Evolutionary conservation across 2,797 vertebrate species (phyloP), one percentile per base, ranked within the genome.

Genomic region (Sebastes taczanowskii): DNA sequence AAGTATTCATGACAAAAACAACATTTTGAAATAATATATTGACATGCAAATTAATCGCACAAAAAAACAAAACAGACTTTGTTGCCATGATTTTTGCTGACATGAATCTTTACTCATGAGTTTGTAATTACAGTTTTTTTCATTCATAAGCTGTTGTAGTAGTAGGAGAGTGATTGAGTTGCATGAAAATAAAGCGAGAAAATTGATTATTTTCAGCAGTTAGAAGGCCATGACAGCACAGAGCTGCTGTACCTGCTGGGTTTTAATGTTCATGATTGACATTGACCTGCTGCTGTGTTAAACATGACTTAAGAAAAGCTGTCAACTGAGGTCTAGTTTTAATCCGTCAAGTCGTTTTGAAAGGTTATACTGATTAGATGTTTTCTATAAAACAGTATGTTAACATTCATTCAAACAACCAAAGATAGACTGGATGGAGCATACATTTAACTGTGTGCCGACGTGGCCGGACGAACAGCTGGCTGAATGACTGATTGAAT

Each of bases 401-500:
- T 16, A 3, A 23, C 11, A 6, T 53, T 55, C 4, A 72, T 3
- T 7, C 13, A 42, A 35, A 52, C 56, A 32, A 16, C 9, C 55
- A 11, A 32, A 53, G 49, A 1, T 7, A 3, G 34, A 56, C 58
- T 29, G 53, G 60, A n/a, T 14, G 56, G 14, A 66, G 42, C 27
- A 56, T 2, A 25, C 49, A 11, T 58, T 25, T 2, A 42, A 11
- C 14, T n/a, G 46, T 56, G 74, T 60, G 79, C 78, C 29, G 76
- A 38, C 1, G 56, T 49, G 55, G 4, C 20, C 23, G 74, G 75
- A 71, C 6, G 64, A 70, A 77, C 75, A 65, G 46, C 71, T 16
- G 74, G 34, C 55, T 72, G 71, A 78, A 25, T 64, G 79, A 82
- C 27, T 75, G 78, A 82, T 56, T 75, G 59, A 60, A 42, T 23